Evolutionary conservation across 2,888 invertebrate species (phyloP), one percentile per base, ranked within the genome.

Genomic region (Nymphalis c-album): DNA sequence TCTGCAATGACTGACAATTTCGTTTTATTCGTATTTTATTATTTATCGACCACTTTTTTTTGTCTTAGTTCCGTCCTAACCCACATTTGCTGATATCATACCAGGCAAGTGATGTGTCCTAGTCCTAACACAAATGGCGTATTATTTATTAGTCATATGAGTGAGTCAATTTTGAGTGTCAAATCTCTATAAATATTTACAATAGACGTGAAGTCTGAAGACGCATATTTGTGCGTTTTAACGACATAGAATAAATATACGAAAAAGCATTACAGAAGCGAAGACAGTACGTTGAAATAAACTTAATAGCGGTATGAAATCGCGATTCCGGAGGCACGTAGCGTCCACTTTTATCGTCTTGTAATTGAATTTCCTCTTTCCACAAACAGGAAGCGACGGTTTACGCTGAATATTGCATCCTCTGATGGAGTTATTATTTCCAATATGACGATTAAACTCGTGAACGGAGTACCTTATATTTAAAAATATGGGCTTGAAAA

Each of bases 301-400:
- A 73, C 61, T 72, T 69, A 70, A 70, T 67, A 68, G 66, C 68
- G 55, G 68, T 70, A 68, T 67, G 67, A 68, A 72, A 67, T 68
- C 67, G 73, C 68, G 68, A 69, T 66, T 71, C 71, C 66, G 69
- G 71, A 69, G 73, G 70, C 73, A 75, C 76, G 75, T 77, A 73
- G 72, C 72, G 78, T 75, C 79, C 83, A 89, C 86, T 90, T 91
- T 90, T 90, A 88, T 88, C 83, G 87, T 78, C 77, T 79, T 80
- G 83, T 91, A 91, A 91, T 91, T 91, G 89, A 90, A 90, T 91
- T 88, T 90, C 90, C 90, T 86, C 83, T 83, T 80, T 84, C 85
- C 85, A 84, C 88, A 88, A 88, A 88, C 91, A 87, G 89, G 89
- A 91, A 89, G 86, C 78, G 80, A 76, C 81, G 82, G 85, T 82